phyloP scores from a whole-genome alignment of 2,888 invertebrate species.

The Drosophila greeni region DNA sequence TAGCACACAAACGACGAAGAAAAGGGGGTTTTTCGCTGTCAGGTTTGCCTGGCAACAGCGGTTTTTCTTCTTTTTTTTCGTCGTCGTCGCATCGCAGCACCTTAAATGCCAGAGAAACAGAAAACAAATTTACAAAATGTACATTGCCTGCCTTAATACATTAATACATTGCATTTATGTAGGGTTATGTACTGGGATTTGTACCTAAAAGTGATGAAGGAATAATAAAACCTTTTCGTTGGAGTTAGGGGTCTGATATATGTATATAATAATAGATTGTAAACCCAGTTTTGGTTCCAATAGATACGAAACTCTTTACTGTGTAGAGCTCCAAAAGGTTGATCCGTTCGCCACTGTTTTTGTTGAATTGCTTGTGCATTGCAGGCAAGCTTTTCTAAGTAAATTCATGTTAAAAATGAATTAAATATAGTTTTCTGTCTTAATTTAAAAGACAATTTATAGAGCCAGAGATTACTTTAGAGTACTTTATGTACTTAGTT shows the following conservation, averaged over 20 bases:
- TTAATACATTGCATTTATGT: not conserved
- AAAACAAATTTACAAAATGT: conserved; percentile 24
- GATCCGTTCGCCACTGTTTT: not conserved
- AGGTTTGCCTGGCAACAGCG: conserved; percentile 47
- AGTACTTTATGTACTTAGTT: not conserved
- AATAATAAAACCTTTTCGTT: too few species aligned
- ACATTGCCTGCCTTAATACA: conserved; percentile 1
- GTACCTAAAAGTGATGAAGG: too few species aligned
- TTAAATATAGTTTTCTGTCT: not conserved
- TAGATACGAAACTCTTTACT: not conserved
- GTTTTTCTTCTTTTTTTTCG: not conserved
- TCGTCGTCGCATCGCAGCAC: conserved; percentile 14
- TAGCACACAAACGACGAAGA: conserved; percentile 6
- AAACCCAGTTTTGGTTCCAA: not conserved
- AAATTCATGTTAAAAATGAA: not conserved
- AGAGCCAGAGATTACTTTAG: too few species aligned
- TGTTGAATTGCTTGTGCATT: not conserved
- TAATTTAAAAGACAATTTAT: too few species aligned
- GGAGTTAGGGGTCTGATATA: too few species aligned
- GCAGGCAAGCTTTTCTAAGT: not conserved
- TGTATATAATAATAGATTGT: not conserved
- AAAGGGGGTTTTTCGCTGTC: conserved; percentile 7
- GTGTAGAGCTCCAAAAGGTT: not conserved
- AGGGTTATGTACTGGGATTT: not conserved
- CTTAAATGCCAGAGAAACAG: conserved; percentile 31